phyloP scores from a whole-genome alignment of 2,797 vertebrate genomes.

The Sebastes trivittatus region DNA sequence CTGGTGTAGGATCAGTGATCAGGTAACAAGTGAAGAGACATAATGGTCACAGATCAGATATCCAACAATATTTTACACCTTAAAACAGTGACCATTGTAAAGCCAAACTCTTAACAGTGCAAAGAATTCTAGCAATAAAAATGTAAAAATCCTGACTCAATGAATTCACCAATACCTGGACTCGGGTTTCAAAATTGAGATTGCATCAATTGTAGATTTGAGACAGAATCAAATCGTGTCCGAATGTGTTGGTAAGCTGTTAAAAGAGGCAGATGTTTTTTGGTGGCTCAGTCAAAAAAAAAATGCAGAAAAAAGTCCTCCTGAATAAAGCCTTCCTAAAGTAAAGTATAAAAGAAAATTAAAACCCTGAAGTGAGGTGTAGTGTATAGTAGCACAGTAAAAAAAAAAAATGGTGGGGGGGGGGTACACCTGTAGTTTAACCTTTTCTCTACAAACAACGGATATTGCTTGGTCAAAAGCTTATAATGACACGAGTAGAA shows the following conservation, averaged over 20 bases:
- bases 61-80: conserved; percentile 46
- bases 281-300: conserved; percentile 46
- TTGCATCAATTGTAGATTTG: conserved; percentile 18
- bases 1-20: conserved; percentile 50
- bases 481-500: conserved; percentile 55
- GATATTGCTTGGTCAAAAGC: conserved; percentile 79
- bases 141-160: conserved; percentile 42
- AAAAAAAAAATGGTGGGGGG: conserved; percentile 6
- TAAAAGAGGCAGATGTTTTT: conserved; percentile 34
- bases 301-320: conserved; percentile 39
- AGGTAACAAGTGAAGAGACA: conserved; percentile 53
- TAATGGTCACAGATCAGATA: conserved; percentile 54
- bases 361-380: conserved; percentile 65
- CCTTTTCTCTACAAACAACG: conserved; percentile 53
- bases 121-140: conserved; percentile 58
- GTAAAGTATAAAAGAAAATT: conserved; percentile 47
- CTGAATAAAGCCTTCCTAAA: conserved; percentile 49
- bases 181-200: conserved; percentile 25
- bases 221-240: conserved; percentile 23
- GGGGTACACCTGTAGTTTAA: conserved; percentile 51
- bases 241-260: conserved; percentile 39
- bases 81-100: conserved; percentile 47
- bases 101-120: conserved; percentile 62
- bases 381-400: conserved; percentile 52
- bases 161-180: conserved; percentile 37